Evolutionary conservation across 2,888 invertebrate species (phyloP), one percentile per base, ranked within the genome.

Genomic region (Cantharis flavilabris): DNA sequence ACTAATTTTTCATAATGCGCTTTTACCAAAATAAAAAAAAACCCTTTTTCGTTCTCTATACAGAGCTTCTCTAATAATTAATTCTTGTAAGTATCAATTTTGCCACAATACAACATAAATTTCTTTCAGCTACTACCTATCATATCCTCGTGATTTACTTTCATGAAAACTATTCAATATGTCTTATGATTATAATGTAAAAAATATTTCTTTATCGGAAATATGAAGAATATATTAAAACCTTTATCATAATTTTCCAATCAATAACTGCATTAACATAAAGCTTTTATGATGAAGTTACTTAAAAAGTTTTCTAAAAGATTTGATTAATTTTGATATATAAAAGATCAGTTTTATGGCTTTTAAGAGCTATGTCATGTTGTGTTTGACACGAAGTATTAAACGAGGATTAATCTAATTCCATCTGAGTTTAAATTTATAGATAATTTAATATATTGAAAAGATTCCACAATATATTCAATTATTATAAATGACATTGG

Each of bases 401-500:
- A 69, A 73, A 73, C 69, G 73, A 18, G 64, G 16, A 73, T 73
- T 73, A 73, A 69, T 73, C 69, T 69, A 73, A 69, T 69, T 62
- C 49, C 13, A 62, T 33, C 62, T 18, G 62, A 69, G 69, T 73
- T 62, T 73, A 69, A 67, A 73, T 73, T 73, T 73, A 18, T 33
- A 69, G 62, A 62, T 69, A 73, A 63, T n/a, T 69, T 73, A 63
- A 73, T 67, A 18, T 65, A 33, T 9, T 9, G 63, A 62, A 69
- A 63, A 62, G 62, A 69, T 73, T 69, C 69, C 62, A 62, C 69
- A 26, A 62, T 63, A 62, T 30, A 69, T 73, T 73, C 65, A 73
- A 69, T 69, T 49, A 73, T 62, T 63, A 49, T 49, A 69, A 28
- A 67, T 72, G 78, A 67, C 69, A 78, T 78, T 75, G 73, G 78